Evolutionary conservation across 2,797 vertebrate species (phyloP).

Genomic region (Acanthurus leucopareius): DNA sequence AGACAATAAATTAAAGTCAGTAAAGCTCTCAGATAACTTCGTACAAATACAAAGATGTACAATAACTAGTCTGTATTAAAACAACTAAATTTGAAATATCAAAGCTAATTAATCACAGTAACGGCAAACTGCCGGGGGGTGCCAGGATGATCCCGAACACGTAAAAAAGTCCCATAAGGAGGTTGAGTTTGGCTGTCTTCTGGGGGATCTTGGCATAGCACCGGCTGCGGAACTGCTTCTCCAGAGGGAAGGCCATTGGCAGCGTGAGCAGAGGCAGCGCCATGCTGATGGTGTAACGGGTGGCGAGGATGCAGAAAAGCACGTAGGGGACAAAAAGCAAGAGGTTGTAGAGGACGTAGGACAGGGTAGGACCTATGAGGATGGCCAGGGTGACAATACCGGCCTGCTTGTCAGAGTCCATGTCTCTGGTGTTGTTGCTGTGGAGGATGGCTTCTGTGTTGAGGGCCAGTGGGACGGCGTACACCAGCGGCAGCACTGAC

Average conservation of each 20-base stretch:
- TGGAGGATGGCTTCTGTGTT: constrained; percentile 98
- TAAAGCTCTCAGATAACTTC: constrained; percentile 44
- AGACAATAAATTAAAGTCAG: constrained; percentile 82
- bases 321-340: constrained; percentile 96
- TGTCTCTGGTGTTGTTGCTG: constrained; percentile 98
- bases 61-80: constrained; percentile 76
- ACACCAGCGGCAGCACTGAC: constrained; percentile 92
- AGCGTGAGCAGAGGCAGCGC: constrained; percentile 95
- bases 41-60: constrained; percentile 70
- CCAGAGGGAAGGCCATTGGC: constrained; percentile 96
- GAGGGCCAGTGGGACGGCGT: constrained; percentile 94
- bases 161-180: constrained; percentile 96
- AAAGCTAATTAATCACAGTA: constrained; percentile 79
- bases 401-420: constrained; percentile 95
- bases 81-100: constrained; percentile 35
- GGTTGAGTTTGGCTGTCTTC: constrained; percentile 96
- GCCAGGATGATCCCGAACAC: constrained; percentile 94
- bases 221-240: constrained; percentile 94
- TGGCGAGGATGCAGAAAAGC: constrained; percentile 95
- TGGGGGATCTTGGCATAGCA: constrained; percentile 94
- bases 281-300: constrained; percentile 96
- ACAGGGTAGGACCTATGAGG: constrained; percentile 93
- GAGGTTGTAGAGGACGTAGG: constrained; percentile 93
- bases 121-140: constrained; percentile 90
- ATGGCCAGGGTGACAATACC: constrained; percentile 98